These are phyloP conservation scores for Lasius fuliginosus DNA, from an alignment of 2,888 invertebrate species.

Conservation along the genomic window DNA sequence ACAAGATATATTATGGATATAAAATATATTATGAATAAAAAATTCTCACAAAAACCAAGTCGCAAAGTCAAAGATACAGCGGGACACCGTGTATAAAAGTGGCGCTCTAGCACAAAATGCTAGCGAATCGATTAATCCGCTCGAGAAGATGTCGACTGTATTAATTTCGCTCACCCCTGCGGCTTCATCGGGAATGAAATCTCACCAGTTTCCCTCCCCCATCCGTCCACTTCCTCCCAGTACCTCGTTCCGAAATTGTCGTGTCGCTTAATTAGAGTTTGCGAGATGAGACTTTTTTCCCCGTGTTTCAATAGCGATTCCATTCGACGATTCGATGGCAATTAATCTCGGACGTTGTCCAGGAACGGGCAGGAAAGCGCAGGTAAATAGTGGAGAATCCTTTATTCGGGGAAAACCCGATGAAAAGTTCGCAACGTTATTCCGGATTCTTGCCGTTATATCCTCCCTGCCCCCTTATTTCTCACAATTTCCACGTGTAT, in stretches of 20 bases:
- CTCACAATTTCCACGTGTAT: neutral
- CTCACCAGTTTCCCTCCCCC: constrained; percentile 9
- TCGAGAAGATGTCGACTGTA: constrained; percentile 62
- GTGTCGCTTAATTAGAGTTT: constrained; percentile 70
- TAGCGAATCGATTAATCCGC: constrained; percentile 71
- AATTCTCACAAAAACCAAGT: neutral
- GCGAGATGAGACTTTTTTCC: constrained; percentile 55
- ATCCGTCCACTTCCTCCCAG: neutral
- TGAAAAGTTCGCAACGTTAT: constrained; percentile 66
- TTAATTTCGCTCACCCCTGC: constrained; percentile 67
- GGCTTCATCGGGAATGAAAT: constrained; percentile 56
- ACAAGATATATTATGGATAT: neutral
- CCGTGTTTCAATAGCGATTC: constrained; percentile 68
- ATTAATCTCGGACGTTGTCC: constrained; percentile 72
- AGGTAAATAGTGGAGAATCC: constrained; percentile 59
- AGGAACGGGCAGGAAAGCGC: constrained; percentile 60
- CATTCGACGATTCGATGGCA: constrained; percentile 72
- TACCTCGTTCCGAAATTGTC: constrained; percentile 33
- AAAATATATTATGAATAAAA: neutral
- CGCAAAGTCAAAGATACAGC: neutral
- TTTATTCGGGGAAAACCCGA: constrained; percentile 59
- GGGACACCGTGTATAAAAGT: constrained; percentile 29
- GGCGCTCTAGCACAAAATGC: constrained; percentile 11
- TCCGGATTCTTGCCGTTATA: constrained; percentile 53
- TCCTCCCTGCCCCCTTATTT: constrained; percentile 40